Base-by-base conservation (phyloP, 2,113 vertebrate species). In the Zootoca vivipara region DNA sequence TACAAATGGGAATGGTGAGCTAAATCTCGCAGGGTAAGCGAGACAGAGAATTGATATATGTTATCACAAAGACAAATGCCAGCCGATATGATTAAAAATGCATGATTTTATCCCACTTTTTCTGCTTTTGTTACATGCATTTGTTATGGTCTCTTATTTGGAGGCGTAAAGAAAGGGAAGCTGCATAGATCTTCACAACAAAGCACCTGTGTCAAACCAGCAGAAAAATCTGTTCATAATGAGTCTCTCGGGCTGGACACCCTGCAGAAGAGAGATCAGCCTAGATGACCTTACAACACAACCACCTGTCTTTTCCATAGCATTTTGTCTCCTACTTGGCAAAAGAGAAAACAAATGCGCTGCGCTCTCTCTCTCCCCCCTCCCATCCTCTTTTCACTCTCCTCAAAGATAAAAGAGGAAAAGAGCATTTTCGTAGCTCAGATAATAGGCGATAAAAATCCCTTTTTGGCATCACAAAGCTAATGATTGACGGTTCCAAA, bases 161-260 rank as follows among this genome's bases (percentile, higher is more conserved):
- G 2, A 12, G 73, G 67, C 30, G 3, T 13, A 87, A 33, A 87
- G 85, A 89, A 89, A 91, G 5, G 81, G 91, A 93, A 92, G n/a
- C 20, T 8, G 65, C 16, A 1, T 38, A 3, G 38, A 90, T 93
- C 77, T 88, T 89, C 86, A 87, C 82, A 91, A 65, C 70, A 91
- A 92, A 89, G 0, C 16, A 75, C 12, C 15, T 83, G 6, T 91
- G n/a, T 85, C 82, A 91, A 93, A 84, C 87, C 20, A 91, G 89
- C 78, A 87, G 72, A 92, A 95, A 93, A 92, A 84, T 62, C 64
- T 87, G 1, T 86, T 90, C 85, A 40, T 87, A 90, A 91, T 78
- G 65, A 90, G 83, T 89, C 82, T 94, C 89, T 79, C 4, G 77
- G 86, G 83, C 83, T 85, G 89, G 82, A 85, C 3, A 86, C 40